Evolutionary conservation across 2,113 vertebrate genomes (phyloP).

Genomic region (Sinosuthora webbiana): DNA sequence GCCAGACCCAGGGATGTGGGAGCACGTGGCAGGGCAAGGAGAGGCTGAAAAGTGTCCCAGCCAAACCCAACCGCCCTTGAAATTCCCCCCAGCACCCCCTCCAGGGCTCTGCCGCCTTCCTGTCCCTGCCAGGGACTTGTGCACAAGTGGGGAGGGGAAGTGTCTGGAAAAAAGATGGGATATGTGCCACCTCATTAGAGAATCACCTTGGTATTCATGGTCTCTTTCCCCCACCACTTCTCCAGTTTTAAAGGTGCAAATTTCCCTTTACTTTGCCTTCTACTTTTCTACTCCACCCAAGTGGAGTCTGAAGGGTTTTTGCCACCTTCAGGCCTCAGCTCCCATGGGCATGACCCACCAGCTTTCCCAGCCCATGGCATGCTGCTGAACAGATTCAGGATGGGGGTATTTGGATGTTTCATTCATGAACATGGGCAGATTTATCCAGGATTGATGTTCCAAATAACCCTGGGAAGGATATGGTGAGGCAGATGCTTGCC

Average conservation of each 20-base stretch:
- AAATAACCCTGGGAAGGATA: background rate
- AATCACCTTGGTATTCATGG: background rate
- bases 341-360: background rate
- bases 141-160: background rate
- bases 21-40: background rate
- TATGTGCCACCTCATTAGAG: background rate
- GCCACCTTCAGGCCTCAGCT: background rate
- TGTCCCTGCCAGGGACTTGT: rapidly evolving
- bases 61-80: background rate
- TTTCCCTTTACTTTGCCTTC: background rate
- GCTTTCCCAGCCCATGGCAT: background rate
- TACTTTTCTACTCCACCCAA: background rate
- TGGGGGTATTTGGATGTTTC: background rate
- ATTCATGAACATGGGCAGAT: background rate
- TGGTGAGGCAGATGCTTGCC: background rate
- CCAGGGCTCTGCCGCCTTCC: background rate
- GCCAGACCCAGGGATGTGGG: background rate
- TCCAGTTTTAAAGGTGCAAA: background rate
- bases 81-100: background rate
- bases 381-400: background rate
- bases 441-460: background rate
- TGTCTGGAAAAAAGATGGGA: background rate
- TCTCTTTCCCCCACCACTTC: background rate
- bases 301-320: background rate
- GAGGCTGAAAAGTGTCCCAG: background rate